Percentiles rank a stretch among this genome's conserved stretches.
These are phyloP conservation scores for Corbicula japonica DNA, from an alignment of 2,888 invertebrate genomes.

Conservation along the genomic window DNA sequence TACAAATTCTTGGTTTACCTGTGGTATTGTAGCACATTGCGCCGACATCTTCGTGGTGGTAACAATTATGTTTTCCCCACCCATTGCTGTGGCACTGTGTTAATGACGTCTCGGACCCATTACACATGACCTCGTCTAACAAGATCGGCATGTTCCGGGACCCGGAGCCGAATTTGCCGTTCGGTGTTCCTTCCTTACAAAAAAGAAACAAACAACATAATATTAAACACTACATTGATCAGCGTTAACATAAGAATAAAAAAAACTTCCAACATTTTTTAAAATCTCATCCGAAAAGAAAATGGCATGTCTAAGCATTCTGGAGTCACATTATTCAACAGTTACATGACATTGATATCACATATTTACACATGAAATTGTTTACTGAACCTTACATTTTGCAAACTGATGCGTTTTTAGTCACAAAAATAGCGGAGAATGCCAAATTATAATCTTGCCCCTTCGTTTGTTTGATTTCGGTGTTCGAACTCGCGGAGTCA, in stretches of 20 bases:
- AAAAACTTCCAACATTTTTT: too few species aligned
- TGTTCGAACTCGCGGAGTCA: too few species aligned
- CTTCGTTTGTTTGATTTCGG: too few species aligned
- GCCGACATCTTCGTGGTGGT: constrained; percentile 75
- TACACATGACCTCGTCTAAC: constrained; percentile 75
- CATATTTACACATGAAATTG: too few species aligned
- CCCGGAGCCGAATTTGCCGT: constrained; percentile 58
- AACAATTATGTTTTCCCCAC: constrained; percentile 76
- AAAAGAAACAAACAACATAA: not conserved
- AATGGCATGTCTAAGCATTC: too few species aligned
- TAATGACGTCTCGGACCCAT: constrained; percentile 67
- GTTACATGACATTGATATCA: too few species aligned
- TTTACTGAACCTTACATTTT: too few species aligned
- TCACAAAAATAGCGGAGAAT: too few species aligned
- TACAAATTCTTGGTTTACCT: constrained; percentile 52
- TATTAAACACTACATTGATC: not conserved
- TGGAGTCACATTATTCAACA: too few species aligned
- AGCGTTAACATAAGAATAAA: not conserved
- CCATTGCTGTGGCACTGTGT: constrained; percentile 71
- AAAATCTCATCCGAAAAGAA: too few species aligned
- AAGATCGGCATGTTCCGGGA: constrained; percentile 58
- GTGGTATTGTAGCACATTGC: constrained; percentile 74
- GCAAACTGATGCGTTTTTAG: too few species aligned
- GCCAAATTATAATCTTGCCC: too few species aligned
- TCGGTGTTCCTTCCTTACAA: constrained; percentile 63